Evolutionary conservation across 2,797 vertebrate species (phyloP), one percentile per base, ranked within the genome.

Genomic region (Spea hammondii): DNA sequence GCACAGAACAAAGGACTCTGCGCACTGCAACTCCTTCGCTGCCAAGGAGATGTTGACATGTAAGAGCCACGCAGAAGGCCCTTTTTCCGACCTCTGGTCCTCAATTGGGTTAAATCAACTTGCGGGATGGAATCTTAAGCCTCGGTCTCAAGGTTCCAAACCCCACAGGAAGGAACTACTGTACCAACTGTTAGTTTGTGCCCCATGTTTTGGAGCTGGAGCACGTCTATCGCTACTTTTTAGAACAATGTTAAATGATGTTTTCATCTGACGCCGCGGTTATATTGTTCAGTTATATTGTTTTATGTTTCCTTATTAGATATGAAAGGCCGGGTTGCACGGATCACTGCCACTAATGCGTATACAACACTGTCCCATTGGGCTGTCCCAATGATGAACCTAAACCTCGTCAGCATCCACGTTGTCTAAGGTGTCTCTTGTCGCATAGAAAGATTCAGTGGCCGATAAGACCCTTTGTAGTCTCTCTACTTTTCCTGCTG

Each of bases 201-300:
- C 55, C 55, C 53, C 17, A 47, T n/a, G 5, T 64, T 54, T 14
- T 47, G 55, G 65, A 47, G 49, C 4, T 6, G n/a, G 57, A 49
- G 76, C 59, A 14, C 70, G 66, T 65, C 66, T 50, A 66, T 79
- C 77, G 49, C 49, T 75, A 69, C 72, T 57, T 74, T 80, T 75
- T 80, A 80, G 75, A 75, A 65, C 72, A 75, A 45, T 50, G 11
- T 47, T 51, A 69, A 79, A 79, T 79, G 65, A 49, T 32, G 67
- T 69, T 79, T 68, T 74, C 65, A 64, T 75, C 65, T 60, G 51
- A 48, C 69, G 60, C 70, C 72, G 32, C 32, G 32, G 32, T 32
- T 32, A 32, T 32, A 32, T 32, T 32, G 32, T 32, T 32, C 32
- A 3, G 32, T 32, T 32, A 32, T 32, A 32, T 47, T 32, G 6